Percentiles rank a stretch among this genome's conserved stretches.
These are phyloP conservation scores for Chiridota heheva DNA, from an alignment of 35 echinoderm and acorn worm species.

Conservation along the genomic window DNA sequence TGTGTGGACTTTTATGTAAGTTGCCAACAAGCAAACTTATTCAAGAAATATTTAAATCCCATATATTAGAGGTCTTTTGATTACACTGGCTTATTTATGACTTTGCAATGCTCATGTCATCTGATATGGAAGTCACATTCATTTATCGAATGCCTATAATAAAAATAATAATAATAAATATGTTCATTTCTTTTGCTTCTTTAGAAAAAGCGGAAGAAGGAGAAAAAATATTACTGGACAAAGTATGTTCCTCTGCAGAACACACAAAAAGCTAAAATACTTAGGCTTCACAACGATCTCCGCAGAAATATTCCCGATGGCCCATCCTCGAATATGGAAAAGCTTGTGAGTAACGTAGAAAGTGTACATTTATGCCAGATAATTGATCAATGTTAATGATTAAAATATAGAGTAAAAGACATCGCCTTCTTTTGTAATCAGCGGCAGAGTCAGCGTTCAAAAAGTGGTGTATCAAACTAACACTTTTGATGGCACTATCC, in stretches of 20 bases:
- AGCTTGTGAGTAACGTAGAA: background rate
- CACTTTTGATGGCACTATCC: too few relatives aligned
- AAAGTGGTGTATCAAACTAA: too few relatives aligned
- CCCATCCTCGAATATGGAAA: constrained; percentile 33
- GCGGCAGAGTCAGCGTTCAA: too few relatives aligned
- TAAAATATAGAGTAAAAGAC: background rate
- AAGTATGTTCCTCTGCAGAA: constrained; percentile 18
- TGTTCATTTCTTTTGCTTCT: background rate
- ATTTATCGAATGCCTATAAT: background rate
- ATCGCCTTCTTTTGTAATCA: background rate
- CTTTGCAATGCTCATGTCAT: too few relatives aligned
- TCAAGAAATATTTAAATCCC: too few relatives aligned
- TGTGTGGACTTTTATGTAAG: too few relatives aligned
- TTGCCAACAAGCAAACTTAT: too few relatives aligned
- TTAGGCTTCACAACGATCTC: constrained; percentile 23
- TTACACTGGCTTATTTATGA: too few relatives aligned
- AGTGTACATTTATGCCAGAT: too few relatives aligned
- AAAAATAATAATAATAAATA: background rate
- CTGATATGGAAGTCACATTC: too few relatives aligned
- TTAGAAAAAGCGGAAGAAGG: constrained; percentile 14
- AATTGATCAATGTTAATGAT: too few relatives aligned
- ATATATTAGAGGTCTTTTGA: too few relatives aligned
- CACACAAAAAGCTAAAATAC: background rate
- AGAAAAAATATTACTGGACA: constrained; percentile 8
- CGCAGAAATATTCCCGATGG: constrained; percentile 1